These are phyloP conservation scores for Drosophila truncata DNA, from an alignment of 1,140 invertebrate species.

Conservation along the genomic window DNA sequence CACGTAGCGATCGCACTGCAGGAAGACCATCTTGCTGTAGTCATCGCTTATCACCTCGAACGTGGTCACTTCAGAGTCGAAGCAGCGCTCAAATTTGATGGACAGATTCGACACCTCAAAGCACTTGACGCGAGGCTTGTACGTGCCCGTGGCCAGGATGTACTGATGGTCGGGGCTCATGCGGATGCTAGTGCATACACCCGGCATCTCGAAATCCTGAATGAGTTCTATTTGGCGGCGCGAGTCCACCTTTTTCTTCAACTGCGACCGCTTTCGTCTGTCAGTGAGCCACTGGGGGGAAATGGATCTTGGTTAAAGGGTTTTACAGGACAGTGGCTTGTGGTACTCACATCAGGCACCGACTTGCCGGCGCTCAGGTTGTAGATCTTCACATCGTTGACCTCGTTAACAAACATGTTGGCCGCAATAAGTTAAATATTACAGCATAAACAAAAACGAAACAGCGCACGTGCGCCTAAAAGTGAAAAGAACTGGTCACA, in stretches of 20 bases:
- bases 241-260: slow-evolving; percentile 96
- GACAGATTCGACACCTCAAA: slow-evolving; percentile 98
- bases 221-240: slow-evolving; percentile 97
- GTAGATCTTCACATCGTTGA: slow-evolving; percentile 99
- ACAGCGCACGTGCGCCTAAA: slow-evolving; percentile 45
- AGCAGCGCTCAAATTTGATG: slow-evolving; percentile 99
- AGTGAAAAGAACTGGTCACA: neutral
- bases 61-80: slow-evolving; percentile 97
- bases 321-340: slow-evolving; percentile 66
- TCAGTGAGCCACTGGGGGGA: slow-evolving; percentile 95
- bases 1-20: slow-evolving; percentile 95
- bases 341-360: slow-evolving; percentile 94
- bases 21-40: slow-evolving; percentile 93
- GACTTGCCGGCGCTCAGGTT: slow-evolving; percentile 98
- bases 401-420: slow-evolving; percentile 91
- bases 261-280: slow-evolving; percentile 92
- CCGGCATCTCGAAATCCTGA: slow-evolving; percentile 99
- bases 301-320: neutral
- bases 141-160: slow-evolving; percentile 96
- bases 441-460: slow-evolving; percentile 66
- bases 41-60: slow-evolving; percentile 96
- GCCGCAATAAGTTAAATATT: slow-evolving; percentile 43
- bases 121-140: slow-evolving; percentile 98
- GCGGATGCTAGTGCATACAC: slow-evolving; percentile 93
- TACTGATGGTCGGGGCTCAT: slow-evolving; percentile 97